These are phyloP conservation scores for Ochropleura plecta DNA, from an alignment of 2,888 invertebrate species.

Conservation along the genomic window DNA sequence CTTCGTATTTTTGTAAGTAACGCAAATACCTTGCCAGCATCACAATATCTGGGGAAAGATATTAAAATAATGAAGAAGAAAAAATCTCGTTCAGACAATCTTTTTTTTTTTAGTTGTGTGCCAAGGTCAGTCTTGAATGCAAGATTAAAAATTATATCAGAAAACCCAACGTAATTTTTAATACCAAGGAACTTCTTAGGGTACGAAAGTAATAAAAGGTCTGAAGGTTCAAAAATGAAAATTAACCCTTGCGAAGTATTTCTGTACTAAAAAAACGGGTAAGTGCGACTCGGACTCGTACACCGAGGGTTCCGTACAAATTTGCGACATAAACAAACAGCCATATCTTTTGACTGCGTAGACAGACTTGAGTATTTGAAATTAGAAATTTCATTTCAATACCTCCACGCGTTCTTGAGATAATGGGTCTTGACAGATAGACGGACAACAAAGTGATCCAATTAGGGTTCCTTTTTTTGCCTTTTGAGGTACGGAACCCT, in stretches of 20 bases:
- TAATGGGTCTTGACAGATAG: no score
- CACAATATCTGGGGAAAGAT: background rate
- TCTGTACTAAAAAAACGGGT: background rate
- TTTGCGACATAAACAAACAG: no score
- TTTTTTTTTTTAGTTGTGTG: background rate
- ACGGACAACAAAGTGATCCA: no score
- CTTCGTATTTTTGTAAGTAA: background rate
- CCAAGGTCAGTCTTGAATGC: background rate
- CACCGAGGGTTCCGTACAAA: no score
- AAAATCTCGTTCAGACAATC: background rate
- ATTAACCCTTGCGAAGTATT: conserved; percentile 23
- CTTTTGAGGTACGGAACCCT: no score
- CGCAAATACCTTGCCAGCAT: background rate
- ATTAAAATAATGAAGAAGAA: background rate
- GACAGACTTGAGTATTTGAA: no score
- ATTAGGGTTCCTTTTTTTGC: no score
- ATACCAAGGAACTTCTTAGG: conserved; percentile 4
- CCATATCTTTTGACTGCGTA: no score
- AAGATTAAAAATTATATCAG: conserved; percentile 22
- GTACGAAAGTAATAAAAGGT: conserved; percentile 1
- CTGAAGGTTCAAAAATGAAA: conserved; percentile 14
- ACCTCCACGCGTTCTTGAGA: no score
- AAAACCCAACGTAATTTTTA: background rate
- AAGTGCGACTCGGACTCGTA: no score
- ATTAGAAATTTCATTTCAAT: no score